These are phyloP conservation scores for Liasis olivaceus DNA, from an alignment of 2,797 vertebrate species.

Conservation along the genomic window DNA sequence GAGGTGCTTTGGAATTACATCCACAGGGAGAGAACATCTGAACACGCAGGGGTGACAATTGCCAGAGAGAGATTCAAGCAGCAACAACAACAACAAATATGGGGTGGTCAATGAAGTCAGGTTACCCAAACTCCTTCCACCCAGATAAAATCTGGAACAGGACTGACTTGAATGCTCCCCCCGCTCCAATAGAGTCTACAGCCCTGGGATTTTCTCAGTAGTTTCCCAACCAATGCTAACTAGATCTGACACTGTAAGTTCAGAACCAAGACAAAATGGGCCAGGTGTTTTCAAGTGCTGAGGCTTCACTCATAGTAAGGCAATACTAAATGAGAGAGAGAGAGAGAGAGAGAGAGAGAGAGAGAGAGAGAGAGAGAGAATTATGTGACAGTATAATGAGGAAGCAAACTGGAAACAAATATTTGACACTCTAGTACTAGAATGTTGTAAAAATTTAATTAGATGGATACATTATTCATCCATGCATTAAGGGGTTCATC, in stretches of 20 bases:
- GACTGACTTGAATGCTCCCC: neutral
- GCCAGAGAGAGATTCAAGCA: neutral
- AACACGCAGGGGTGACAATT: neutral
- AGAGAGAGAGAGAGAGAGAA: constrained; percentile 60
- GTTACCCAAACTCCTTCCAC: neutral
- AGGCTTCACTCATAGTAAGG: constrained; percentile 73
- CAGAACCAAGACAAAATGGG: neutral
- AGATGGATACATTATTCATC: constrained; percentile 91
- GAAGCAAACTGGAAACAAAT: constrained; percentile 85
- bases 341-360: constrained; percentile 15
- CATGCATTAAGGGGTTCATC: constrained; percentile 77
- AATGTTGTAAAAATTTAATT: constrained; percentile 95
- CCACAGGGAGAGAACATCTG: neutral
- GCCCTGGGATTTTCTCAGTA: neutral
- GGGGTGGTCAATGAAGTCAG: neutral
- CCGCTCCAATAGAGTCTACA: neutral
- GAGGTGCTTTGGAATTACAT: neutral
- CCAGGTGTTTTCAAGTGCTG: neutral
- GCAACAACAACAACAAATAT: neutral
- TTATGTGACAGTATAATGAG: constrained; percentile 88
- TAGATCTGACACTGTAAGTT: neutral
- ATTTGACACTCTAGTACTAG: constrained; percentile 91
- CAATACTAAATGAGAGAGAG: constrained; percentile 64
- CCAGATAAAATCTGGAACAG: neutral
- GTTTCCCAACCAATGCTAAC: neutral